These are phyloP conservation scores for Ptiloglossa arizonensis DNA, from an alignment of 1,140 invertebrate species.

Conservation along the genomic window DNA sequence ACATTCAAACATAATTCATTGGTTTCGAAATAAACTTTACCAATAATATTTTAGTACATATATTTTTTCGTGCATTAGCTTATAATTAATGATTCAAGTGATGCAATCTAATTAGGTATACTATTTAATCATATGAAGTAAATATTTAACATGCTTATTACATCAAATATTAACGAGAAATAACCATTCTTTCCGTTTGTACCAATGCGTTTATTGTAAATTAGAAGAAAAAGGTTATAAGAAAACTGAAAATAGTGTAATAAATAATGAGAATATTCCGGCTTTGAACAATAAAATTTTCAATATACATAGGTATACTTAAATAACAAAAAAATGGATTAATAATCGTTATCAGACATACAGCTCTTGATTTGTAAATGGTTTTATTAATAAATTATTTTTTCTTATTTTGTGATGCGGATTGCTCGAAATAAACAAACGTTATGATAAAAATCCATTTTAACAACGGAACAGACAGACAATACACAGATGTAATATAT, in stretches of 20 bases:
- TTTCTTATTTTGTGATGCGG: conserved; percentile 78
- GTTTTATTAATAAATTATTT: conserved; percentile 82
- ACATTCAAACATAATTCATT: not conserved
- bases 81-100: too few species aligned
- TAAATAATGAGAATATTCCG: not conserved
- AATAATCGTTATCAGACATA: conserved; percentile 36
- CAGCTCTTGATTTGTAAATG: conserved; percentile 78
- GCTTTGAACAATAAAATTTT: not conserved
- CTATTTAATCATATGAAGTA: too few species aligned
- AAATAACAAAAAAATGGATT: conserved; percentile 10
- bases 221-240: not conserved
- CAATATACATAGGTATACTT: too few species aligned
- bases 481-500: conserved; percentile 76
- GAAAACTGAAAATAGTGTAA: not conserved
- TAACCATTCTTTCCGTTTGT: not conserved
- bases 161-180: not conserved
- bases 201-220: not conserved
- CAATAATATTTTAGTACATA: too few species aligned
- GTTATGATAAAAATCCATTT: conserved; percentile 79
- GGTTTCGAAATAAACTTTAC: too few species aligned
- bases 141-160: not conserved
- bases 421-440: conserved; percentile 80
- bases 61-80: too few species aligned
- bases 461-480: conserved; percentile 79
- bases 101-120: too few species aligned